Conservation (phyloP, 1,140 invertebrate genomes). For the Drosophila ficusphila region DNA sequence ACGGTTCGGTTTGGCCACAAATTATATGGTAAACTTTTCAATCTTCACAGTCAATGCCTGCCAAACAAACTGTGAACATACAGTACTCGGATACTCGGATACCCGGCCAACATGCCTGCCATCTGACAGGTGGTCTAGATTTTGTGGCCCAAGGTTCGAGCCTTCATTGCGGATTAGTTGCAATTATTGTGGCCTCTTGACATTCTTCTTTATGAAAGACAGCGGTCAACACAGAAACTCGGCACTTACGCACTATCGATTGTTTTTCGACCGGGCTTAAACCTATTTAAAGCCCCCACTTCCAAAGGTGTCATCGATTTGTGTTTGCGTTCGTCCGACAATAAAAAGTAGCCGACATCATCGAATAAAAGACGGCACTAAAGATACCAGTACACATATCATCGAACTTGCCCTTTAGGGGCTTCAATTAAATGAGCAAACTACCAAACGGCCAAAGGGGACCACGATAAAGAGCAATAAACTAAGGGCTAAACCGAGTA, state of each 20-base stretch:
- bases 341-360: slow-evolving; percentile 47
- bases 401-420: slow-evolving; percentile 68
- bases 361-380: slow-evolving; percentile 23
- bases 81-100: too few relatives aligned
- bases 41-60: slow-evolving; percentile 52
- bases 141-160: slow-evolving; percentile 73
- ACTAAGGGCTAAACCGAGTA: slow-evolving; percentile 38
- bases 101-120: neutral
- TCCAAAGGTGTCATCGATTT: slow-evolving; percentile 58
- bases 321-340: slow-evolving; percentile 27
- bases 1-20: slow-evolving; percentile 26
- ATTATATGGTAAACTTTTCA: slow-evolving; percentile 40
- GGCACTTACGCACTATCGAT: slow-evolving; percentile 61
- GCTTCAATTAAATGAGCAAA: slow-evolving; percentile 61
- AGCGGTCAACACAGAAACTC: slow-evolving; percentile 45
- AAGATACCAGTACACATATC: slow-evolving; percentile 37
- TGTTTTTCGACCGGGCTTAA: slow-evolving; percentile 19
- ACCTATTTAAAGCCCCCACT: slow-evolving; percentile 31
- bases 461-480: slow-evolving; percentile 50
- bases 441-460: slow-evolving; percentile 8
- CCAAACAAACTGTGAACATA: slow-evolving; percentile 49
- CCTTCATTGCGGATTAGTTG: slow-evolving; percentile 75
- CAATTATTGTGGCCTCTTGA: slow-evolving; percentile 83
- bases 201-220: slow-evolving; percentile 72
- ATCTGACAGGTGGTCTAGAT: slow-evolving; percentile 51